Conservation (phyloP, 2,888 invertebrate species). For the Deroplatys truncata region DNA sequence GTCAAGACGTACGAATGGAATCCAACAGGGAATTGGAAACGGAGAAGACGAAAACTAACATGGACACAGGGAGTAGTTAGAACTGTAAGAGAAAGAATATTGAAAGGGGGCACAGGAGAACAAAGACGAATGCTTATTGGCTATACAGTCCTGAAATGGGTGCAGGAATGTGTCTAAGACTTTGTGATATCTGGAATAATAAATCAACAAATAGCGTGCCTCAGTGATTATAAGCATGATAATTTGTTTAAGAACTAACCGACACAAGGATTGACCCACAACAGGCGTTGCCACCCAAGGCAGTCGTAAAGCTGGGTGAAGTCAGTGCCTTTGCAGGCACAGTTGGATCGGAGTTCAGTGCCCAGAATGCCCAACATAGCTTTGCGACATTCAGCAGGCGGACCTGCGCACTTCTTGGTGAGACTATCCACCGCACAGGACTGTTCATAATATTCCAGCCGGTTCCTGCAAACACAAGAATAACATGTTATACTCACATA, state of each 20-base stretch:
- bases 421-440: constrained; percentile 88
- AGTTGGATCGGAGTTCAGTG: constrained; percentile 81
- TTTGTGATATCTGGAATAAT: no score
- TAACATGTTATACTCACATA: background rate
- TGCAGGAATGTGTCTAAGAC: no score
- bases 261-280: constrained; percentile 91
- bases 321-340: constrained; percentile 84
- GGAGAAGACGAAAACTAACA: no score
- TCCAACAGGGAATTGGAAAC: no score
- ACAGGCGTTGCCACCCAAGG: constrained; percentile 81
- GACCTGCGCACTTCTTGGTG: constrained; percentile 84
- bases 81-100: no score
- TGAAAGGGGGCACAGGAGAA: no score
- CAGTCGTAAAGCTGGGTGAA: constrained; percentile 82
- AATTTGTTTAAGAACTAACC: constrained; percentile 56
- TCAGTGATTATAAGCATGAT: no score
- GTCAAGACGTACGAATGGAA: no score
- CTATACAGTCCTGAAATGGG: no score
- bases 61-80: no score
- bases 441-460: constrained; percentile 84
- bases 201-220: no score
- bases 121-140: no score
- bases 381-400: constrained; percentile 75
- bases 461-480: constrained; percentile 53
- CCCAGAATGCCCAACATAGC: constrained; percentile 86